Evolutionary conservation across 2,797 vertebrate genomes (phyloP).

Genomic region (Macroramphosus scolopax): DNA sequence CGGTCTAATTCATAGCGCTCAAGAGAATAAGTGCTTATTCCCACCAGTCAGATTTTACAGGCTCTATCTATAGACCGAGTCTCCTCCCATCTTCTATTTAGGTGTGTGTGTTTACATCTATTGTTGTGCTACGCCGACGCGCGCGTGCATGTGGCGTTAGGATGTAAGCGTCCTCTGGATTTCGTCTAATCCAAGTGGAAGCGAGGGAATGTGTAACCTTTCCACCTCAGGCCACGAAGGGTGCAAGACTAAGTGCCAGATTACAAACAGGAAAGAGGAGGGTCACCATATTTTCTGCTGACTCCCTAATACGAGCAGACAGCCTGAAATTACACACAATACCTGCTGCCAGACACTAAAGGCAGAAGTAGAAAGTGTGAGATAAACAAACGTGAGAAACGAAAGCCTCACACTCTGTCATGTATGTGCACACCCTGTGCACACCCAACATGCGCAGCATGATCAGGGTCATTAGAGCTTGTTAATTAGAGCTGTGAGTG

Average conservation of each 20-base stretch:
- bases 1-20: slow-evolving; percentile 50
- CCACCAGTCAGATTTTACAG: slow-evolving; percentile 41
- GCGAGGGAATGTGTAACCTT: slow-evolving; percentile 39
- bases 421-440: slow-evolving; percentile 52
- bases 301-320: slow-evolving; percentile 21
- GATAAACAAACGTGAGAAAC: slow-evolving; percentile 46
- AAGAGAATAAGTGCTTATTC: slow-evolving; percentile 54
- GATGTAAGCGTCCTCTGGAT: slow-evolving; percentile 39
- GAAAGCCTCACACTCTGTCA: slow-evolving; percentile 37
- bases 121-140: too few relatives aligned
- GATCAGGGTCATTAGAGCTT: slow-evolving; percentile 64
- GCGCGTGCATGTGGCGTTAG: slow-evolving; percentile 17
- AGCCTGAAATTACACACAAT: slow-evolving; percentile 15
- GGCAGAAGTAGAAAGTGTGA: slow-evolving; percentile 7
- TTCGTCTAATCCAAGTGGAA: slow-evolving; percentile 44
- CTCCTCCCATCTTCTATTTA: slow-evolving; percentile 40
- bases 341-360: slow-evolving; percentile 5
- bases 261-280: background rate
- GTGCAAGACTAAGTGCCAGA: slow-evolving; percentile 6
- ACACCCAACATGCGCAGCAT: slow-evolving; percentile 29
- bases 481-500: slow-evolving; percentile 74
- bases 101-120: slow-evolving; percentile 33
- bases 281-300: slow-evolving; percentile 1
- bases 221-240: slow-evolving; percentile 24
- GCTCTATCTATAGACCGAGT: slow-evolving; percentile 34